These are phyloP conservation scores for Amphiprion ocellaris DNA, from an alignment of 2,113 vertebrate genomes.

Conservation along the genomic window DNA sequence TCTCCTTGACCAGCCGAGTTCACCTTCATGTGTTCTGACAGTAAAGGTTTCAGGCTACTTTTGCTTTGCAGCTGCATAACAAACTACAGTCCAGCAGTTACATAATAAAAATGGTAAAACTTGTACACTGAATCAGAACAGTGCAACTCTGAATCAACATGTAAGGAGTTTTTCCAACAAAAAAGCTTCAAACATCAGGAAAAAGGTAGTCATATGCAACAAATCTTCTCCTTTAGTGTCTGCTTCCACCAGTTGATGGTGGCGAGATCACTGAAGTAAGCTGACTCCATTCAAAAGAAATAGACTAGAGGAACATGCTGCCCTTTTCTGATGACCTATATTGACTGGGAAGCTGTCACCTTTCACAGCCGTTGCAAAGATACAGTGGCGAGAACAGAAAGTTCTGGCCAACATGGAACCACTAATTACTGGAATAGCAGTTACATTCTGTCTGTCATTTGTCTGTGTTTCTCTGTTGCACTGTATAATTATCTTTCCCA, in stretches of 20 bases:
- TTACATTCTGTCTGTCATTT: not conserved
- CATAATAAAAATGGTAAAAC: not conserved
- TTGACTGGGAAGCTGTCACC: constrained; percentile 9
- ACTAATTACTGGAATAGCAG: constrained; percentile 21
- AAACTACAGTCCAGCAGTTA: constrained; percentile 13
- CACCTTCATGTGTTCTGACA: constrained; percentile 1
- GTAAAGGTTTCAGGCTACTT: constrained; percentile 13
- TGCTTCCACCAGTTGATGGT: not conserved
- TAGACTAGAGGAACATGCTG: constrained; percentile 11
- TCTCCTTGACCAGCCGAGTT: not conserved
- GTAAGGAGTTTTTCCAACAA: not conserved
- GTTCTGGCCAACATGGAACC: constrained; percentile 8
- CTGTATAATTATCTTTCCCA: constrained; percentile 26
- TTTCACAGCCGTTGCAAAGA: not conserved
- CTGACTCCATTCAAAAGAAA: constrained; percentile 18
- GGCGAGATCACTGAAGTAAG: not conserved
- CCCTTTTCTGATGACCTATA: constrained; percentile 25
- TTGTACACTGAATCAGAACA: not conserved
- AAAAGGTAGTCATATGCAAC: not conserved
- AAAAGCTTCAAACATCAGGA: not conserved
- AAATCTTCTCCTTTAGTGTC: not conserved
- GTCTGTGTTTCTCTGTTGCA: constrained; percentile 6
- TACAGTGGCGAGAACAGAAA: constrained; percentile 6
- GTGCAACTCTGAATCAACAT: constrained; percentile 4
- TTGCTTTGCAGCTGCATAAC: constrained; percentile 8